Conservation (phyloP, 2,113 vertebrate species). For the Podarcis cretensis region DNA sequence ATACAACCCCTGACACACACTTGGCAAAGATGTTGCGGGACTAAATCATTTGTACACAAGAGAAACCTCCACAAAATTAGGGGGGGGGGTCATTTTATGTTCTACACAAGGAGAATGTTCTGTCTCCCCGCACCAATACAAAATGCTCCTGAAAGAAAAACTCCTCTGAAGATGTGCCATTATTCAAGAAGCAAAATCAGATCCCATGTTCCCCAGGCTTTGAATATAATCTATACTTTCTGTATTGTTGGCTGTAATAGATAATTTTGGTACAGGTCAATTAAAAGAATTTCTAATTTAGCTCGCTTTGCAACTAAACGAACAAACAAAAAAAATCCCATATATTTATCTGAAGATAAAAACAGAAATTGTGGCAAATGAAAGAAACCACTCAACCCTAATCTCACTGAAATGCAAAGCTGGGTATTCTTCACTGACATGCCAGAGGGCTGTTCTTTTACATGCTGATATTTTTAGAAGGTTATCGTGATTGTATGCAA, state of each 20-base stretch:
- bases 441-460: not conserved
- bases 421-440: not conserved
- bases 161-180: slow-evolving; percentile 2
- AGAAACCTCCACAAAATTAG: not conserved
- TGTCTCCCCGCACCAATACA: not conserved
- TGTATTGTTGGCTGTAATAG: slow-evolving; percentile 57
- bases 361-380: slow-evolving; percentile 46
- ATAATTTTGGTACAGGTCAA: slow-evolving; percentile 44
- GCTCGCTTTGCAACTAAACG: slow-evolving; percentile 48
- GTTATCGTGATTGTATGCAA: not conserved
- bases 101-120: not conserved
- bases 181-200: slow-evolving; percentile 19
- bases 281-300: slow-evolving; percentile 53
- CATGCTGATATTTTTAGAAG: not conserved
- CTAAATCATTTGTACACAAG: not conserved
- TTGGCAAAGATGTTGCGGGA: not conserved
- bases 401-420: not conserved
- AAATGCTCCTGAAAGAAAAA: not conserved
- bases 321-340: not conserved
- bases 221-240: slow-evolving; percentile 2
- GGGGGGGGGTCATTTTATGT: not conserved
- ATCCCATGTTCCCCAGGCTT: slow-evolving; percentile 4
- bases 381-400: not conserved
- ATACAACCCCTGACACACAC: too few species aligned
- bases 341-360: slow-evolving; percentile 49